Evolutionary conservation across 2,113 vertebrate genomes (phyloP), one percentile per base, ranked within the genome.

Genomic region (Syngnathus floridae): DNA sequence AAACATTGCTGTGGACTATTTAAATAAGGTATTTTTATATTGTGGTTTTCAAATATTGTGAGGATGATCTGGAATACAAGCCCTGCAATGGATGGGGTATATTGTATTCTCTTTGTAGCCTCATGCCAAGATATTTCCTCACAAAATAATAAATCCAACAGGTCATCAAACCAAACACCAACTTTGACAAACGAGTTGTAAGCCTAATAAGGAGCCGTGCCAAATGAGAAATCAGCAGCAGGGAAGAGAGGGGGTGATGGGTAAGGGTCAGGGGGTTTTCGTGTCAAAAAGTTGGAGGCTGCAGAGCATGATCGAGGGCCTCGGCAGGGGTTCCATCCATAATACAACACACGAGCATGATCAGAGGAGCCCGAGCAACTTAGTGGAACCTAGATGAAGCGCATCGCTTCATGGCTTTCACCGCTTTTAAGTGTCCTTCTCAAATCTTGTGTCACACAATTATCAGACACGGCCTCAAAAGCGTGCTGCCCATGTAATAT

Each of bases 281-380:
- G 31, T 46, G 57, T 66, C 36, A 51, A 26, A 51, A 56, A 78
- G 66, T 56, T 62, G 75, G 81, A 64, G 65, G 43, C 48, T 60
- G 72, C 40, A 54, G 22, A 64, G 68, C 70, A 67, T 69, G 76
- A 82, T 75, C 67, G 70, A 35, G 54, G 48, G 62, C 67, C 74
- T 56, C 82, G 80, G 80, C 76, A 71, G 76, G 83, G 70, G 69
- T 78, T 62, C 26, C 75, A 86, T 87, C 75, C 64, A 86, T 87
- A 81, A 87, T 81, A 80, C 80, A 88, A 85, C 76, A 82, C 71
- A 77, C 45, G 36, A 62, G 61, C 54, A 63, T 45, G 72, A 86
- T 84, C 67, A 82, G 64, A 83, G 74, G 62, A 74, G 70, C 52
- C 31, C 1, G 7, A 35, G 52, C 43, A 36, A 63, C 62, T 63